Conservation (phyloP, 2,113 vertebrate genomes). For the Aegypius monachus region DNA sequence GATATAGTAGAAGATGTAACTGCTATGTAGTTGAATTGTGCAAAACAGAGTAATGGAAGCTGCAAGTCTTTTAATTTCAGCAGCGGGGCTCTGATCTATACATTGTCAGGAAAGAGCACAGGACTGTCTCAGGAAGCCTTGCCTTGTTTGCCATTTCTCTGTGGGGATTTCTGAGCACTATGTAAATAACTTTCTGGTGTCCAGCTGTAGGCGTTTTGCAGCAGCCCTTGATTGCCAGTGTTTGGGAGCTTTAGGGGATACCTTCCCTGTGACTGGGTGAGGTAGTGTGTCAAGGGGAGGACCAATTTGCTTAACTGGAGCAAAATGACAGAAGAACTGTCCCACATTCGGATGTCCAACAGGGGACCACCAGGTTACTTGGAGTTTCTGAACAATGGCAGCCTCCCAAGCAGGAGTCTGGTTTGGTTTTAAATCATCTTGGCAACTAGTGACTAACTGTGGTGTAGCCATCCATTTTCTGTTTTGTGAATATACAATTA, state of each 20-base stretch:
- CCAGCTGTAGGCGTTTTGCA: not conserved
- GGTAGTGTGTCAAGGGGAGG: not conserved
- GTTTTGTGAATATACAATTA: rapidly evolving
- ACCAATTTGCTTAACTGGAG: not conserved
- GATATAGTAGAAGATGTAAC: not conserved
- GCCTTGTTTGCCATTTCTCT: rapidly evolving
- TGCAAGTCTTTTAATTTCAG: not conserved
- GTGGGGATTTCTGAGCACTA: not conserved
- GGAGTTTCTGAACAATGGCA: not conserved
- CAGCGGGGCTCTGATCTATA: not conserved
- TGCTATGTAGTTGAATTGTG: not conserved
- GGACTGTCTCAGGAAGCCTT: not conserved
- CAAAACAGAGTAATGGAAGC: not conserved
- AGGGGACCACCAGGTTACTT: rapidly evolving
- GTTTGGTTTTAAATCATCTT: not conserved
- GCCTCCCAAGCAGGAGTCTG: not conserved
- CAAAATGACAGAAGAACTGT: not conserved
- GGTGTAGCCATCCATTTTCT: not conserved
- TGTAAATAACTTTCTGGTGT: not conserved
- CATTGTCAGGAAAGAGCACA: not conserved
- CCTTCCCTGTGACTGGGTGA: not conserved
- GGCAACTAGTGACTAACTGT: not conserved
- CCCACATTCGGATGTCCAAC: rapidly evolving
- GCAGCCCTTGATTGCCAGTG: not conserved
- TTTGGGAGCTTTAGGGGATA: not conserved